Evolutionary conservation across 2,113 vertebrate species (phyloP).

Genomic region (crab-eating macaque (Macaca fascicularis)): DNA sequence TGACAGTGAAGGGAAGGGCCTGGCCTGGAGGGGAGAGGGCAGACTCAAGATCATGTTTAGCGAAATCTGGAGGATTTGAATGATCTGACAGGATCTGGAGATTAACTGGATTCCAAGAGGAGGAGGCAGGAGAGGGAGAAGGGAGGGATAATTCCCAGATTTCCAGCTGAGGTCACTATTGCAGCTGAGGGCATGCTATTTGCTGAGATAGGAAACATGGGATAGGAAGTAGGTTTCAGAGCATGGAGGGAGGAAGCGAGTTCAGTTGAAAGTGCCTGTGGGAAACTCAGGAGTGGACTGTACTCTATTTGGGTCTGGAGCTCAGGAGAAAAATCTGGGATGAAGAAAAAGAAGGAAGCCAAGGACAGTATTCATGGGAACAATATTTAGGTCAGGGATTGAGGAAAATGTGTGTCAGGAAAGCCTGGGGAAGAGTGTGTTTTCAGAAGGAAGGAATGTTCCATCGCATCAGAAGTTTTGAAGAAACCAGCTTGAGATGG

Average conservation of each 20-base stretch:
- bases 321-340: not conserved
- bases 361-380: not conserved
- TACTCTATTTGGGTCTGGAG: not conserved
- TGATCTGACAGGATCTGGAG: not conserved
- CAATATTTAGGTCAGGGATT: not conserved
- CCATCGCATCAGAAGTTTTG: not conserved
- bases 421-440: not conserved
- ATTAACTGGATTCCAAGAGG: not conserved
- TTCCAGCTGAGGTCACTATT: not conserved
- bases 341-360: not conserved
- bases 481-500: not conserved
- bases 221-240: not conserved
- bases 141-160: not conserved
- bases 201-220: not conserved
- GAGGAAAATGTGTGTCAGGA: not conserved
- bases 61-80: not conserved
- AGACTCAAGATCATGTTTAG: not conserved
- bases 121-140: not conserved
- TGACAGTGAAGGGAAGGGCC: not conserved
- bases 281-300: not conserved
- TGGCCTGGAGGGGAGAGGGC: not conserved
- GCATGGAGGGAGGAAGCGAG: not conserved
- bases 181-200: not conserved
- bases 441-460: not conserved
- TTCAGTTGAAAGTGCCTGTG: not conserved